Conservation (phyloP, 2,797 vertebrate genomes). For the Pseudochirops cupreus region DNA sequence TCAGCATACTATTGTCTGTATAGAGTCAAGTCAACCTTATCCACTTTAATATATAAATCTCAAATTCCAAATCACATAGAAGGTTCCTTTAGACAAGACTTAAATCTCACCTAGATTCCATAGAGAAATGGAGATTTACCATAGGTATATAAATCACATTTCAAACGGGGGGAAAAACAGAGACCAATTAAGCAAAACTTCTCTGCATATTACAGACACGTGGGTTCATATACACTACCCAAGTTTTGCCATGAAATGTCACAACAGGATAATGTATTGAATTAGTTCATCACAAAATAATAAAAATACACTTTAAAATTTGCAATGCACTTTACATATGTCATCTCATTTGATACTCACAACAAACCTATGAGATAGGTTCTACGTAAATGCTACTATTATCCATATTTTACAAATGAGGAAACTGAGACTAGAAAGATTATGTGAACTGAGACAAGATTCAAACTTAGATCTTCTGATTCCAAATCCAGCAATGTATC, state of each 20-base stretch:
- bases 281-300: background rate
- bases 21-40: background rate
- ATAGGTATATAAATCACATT: background rate
- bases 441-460: background rate
- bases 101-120: background rate
- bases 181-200: conserved; percentile 12
- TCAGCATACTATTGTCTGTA: conserved; percentile 37
- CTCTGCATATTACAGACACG: background rate
- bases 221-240: background rate
- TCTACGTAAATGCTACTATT: background rate
- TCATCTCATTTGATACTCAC: background rate
- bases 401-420: background rate
- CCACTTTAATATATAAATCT: background rate
- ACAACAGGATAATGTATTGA: background rate
- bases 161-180: background rate
- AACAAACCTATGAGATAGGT: background rate
- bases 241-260: background rate
- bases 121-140: background rate
- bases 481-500: background rate
- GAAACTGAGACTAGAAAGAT: background rate
- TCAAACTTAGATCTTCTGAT: background rate
- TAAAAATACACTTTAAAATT: background rate
- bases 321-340: background rate
- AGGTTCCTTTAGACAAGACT: background rate
- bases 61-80: conserved; percentile 3